Base-by-base conservation (phyloP, 2,797 vertebrate genomes). In the Characodon lateralis region DNA sequence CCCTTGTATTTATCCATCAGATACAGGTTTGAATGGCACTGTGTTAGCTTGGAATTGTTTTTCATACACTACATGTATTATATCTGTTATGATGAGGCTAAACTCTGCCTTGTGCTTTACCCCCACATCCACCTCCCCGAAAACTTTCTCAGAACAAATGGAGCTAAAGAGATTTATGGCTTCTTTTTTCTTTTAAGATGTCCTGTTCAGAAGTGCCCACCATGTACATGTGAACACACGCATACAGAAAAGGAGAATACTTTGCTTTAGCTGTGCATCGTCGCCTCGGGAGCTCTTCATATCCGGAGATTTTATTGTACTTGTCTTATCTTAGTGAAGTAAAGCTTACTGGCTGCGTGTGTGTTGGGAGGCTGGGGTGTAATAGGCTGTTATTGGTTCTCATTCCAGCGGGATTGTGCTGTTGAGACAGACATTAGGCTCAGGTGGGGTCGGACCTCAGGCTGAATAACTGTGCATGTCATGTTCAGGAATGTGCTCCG, bases 261-360 rank as follows among this genome's bases (percentile, higher is more conserved):
- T 86, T 61, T 76, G 82, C 79, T 89, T 85, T 77, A 87, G 76
- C 63, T 83, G 55, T 82, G 81, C 84, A 85, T 89, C 65, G 18
- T 43, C 73, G 90, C 91, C 92, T 88, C 82, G 1, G 85, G 90
- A 90, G 86, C 73, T 92, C 91, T 93, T 95, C 91, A 95, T 95
- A 95, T 96, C 94, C 94, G 89, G 94, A 89, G 93, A 91, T 90
- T 92, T 95, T 94, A 94, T 93, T 94, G 88, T 92, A 92, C 86
- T 95, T 96, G 93, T 95, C 94, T 93, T 93, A 92, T 94, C 92
- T 95, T 90, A 83, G 83, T 88, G 85, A 89, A 84, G 85, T 86
- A 77, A 85, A 91, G 86, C 86, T 63, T 24, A 69, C 31, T 71
- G 72, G 78, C 46, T 77, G 76, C 79, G 61, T 75, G 73, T 76